Conservation (phyloP, 2,888 invertebrate species). For the Rosalia funebris region DNA sequence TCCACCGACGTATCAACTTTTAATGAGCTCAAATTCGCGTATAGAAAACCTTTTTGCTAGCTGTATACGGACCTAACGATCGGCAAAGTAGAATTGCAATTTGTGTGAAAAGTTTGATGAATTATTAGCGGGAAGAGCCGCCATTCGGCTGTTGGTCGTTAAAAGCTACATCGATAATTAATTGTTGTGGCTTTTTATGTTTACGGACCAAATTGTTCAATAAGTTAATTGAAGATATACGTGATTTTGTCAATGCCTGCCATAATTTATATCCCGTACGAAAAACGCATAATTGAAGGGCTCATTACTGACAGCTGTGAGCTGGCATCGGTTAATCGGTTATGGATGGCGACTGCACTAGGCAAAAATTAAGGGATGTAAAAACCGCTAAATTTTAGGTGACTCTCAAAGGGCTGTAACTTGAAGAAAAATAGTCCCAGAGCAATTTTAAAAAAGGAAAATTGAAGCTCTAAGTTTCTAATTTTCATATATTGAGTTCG, state of each 20-base stretch:
- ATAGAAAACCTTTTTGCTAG: conserved; percentile 39
- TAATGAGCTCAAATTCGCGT: conserved; percentile 51
- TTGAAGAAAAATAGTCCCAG: too few species aligned
- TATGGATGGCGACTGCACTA: background rate
- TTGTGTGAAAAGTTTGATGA: conserved; percentile 48
- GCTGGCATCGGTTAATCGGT: background rate
- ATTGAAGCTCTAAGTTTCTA: too few species aligned
- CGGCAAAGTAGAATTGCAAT: conserved; percentile 41
- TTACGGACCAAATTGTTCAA: conserved; percentile 22
- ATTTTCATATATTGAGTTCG: too few species aligned
- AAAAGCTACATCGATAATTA: conserved; percentile 46
- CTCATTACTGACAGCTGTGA: background rate
- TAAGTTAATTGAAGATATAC: conserved; percentile 26
- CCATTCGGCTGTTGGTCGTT: conserved; percentile 34
- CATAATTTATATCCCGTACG: conserved; percentile 4
- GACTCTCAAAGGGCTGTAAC: too few species aligned
- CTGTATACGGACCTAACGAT: conserved; percentile 36
- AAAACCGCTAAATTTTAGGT: too few species aligned
- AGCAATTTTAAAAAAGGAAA: too few species aligned
- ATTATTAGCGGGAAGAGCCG: conserved; percentile 42
- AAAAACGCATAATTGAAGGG: conserved; percentile 2
- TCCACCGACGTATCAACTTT: conserved; percentile 28
- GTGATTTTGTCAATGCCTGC: conserved; percentile 24
- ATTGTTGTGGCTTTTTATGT: conserved; percentile 43
- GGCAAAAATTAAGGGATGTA: too few species aligned